phyloP scores from a whole-genome alignment of 2,113 vertebrate species.

The Myxocyprinus asiaticus region DNA sequence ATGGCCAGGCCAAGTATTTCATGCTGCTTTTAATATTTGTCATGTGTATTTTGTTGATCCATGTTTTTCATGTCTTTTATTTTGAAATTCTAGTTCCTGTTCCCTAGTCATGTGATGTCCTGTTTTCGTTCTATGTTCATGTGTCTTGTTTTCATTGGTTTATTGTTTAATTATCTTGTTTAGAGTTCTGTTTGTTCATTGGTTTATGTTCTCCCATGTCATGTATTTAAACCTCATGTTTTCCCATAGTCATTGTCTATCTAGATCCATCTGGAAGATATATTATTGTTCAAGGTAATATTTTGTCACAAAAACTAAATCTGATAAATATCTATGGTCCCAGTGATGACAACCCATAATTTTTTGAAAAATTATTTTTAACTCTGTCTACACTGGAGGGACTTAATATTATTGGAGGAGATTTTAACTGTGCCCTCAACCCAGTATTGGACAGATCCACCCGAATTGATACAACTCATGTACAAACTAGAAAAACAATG shows the following conservation, averaged over 20 bases:
- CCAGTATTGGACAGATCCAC: neutral
- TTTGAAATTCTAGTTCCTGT: too few relatives aligned
- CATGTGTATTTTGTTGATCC: too few relatives aligned
- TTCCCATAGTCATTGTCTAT: too few relatives aligned
- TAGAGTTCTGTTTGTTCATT: too few relatives aligned
- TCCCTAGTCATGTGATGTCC: too few relatives aligned
- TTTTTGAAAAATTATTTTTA: neutral
- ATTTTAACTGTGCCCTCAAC: neutral
- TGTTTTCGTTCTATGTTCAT: too few relatives aligned
- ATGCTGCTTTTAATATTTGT: slow-evolving; percentile 19
- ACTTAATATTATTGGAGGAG: neutral
- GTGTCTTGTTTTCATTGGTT: too few relatives aligned
- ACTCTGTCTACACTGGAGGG: neutral
- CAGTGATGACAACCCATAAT: slow-evolving; percentile 1
- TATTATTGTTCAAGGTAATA: slow-evolving; percentile 11
- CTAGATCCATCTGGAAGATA: slow-evolving; percentile 18
- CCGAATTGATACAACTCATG: neutral
- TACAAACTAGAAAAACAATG: neutral
- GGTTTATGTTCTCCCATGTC: too few relatives aligned
- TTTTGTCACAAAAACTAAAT: slow-evolving; percentile 18
- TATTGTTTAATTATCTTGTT: too few relatives aligned
- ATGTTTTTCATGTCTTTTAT: too few relatives aligned
- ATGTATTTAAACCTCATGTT: too few relatives aligned
- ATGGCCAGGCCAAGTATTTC: slow-evolving; percentile 27
- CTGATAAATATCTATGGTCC: neutral